Evolutionary conservation across 2,113 vertebrate genomes (phyloP).

Genomic region (Pogonocichla stellata): DNA sequence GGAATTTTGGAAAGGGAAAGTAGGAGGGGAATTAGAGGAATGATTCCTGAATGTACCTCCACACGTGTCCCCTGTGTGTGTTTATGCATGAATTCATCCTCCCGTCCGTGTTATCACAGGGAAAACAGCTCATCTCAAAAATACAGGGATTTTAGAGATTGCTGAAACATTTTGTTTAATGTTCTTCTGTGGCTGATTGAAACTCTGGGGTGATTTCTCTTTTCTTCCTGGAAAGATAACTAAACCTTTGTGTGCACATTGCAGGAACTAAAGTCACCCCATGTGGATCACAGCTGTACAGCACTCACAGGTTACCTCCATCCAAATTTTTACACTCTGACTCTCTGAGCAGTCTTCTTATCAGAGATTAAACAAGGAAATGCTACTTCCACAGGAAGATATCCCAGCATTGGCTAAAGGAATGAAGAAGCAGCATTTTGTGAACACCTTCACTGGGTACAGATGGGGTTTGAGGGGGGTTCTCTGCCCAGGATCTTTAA

Average conservation of each 20-base stretch:
- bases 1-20: not conserved
- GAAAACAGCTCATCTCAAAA: not conserved
- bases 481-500: not conserved
- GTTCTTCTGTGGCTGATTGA: not conserved
- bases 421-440: not conserved
- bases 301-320: not conserved
- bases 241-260: not conserved
- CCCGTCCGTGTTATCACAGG: not conserved
- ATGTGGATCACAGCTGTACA: not conserved
- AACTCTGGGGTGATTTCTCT: not conserved
- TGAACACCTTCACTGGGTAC: not conserved
- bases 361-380: not conserved
- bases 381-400: not conserved
- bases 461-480: accelerated
- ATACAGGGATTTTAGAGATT: accelerated
- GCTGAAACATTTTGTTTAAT: not conserved
- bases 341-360: not conserved
- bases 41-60: not conserved
- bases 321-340: not conserved
- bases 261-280: not conserved
- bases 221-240: not conserved
- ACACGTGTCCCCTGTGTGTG: accelerated
- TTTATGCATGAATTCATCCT: not conserved
- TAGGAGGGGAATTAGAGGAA: not conserved
- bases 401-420: not conserved